Conservation (phyloP, 1,140 invertebrate genomes). For the Hyphantria cunea region DNA sequence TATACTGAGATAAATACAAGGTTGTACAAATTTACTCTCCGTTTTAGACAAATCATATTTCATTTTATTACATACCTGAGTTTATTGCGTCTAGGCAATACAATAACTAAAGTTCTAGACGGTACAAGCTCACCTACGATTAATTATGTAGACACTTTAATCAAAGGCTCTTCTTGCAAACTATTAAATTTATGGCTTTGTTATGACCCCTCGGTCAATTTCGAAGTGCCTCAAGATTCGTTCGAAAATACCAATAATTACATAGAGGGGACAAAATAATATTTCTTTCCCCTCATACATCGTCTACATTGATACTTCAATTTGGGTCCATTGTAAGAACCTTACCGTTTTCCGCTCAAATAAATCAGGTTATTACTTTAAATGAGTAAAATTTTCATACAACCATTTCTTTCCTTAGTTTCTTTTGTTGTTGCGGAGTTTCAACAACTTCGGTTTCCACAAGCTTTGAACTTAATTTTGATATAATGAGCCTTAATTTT, state of each 20-base stretch:
- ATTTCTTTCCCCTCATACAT: conserved; percentile 42
- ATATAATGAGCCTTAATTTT: conserved; percentile 24
- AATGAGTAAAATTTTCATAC: conserved; percentile 2
- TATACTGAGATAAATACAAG: no score
- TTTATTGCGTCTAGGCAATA: no score
- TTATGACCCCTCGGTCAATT: not conserved
- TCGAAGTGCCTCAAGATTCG: conserved; percentile 61
- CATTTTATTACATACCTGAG: no score
- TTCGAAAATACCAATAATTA: conserved; percentile 67
- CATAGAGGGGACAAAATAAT: conserved; percentile 59
- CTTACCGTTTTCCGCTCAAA: conserved; percentile 11
- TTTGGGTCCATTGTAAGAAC: conserved; percentile 2
- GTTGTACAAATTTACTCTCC: no score
- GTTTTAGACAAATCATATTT: no score
- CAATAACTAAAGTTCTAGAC: no score
- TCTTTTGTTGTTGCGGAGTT: conserved; percentile 16
- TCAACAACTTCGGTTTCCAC: conserved; percentile 7
- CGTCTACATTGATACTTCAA: conserved; percentile 9
- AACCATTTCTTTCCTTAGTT: conserved; percentile 9
- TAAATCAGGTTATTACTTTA: conserved; percentile 9
- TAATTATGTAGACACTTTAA: no score
- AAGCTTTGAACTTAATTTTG: conserved; percentile 16
- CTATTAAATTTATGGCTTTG: no score
- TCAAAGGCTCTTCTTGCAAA: no score
- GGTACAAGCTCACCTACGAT: no score